Evolutionary conservation across 2,113 vertebrate genomes (phyloP).

Genomic region (Etia nguti): DNA sequence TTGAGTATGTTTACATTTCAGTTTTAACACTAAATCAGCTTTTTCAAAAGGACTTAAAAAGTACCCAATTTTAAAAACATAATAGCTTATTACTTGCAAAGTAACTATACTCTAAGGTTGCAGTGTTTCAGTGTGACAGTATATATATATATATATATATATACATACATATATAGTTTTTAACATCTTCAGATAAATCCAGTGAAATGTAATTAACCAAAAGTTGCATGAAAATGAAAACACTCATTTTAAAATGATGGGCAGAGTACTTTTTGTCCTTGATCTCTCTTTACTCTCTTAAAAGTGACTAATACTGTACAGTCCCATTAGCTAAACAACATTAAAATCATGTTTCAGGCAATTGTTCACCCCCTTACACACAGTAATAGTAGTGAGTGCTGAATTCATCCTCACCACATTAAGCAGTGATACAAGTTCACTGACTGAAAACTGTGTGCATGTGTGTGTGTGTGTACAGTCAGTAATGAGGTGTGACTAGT

Average conservation of each 20-base stretch:
- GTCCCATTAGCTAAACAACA: not conserved
- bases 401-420: conserved; percentile 39
- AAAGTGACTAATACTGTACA: not conserved
- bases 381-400: not conserved
- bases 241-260: not conserved
- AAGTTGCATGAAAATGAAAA: not conserved
- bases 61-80: not conserved
- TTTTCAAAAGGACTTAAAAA: too few relatives aligned
- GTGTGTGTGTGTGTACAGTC: conserved; percentile 9
- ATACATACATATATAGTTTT: too few relatives aligned
- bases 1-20: too few relatives aligned
- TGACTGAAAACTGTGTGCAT: not conserved
- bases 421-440: conserved; percentile 25
- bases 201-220: not conserved
- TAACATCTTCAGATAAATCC: not conserved
- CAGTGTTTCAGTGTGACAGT: not conserved
- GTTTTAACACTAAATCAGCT: too few relatives aligned
- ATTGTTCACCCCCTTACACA: not conserved
- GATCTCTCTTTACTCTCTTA: not conserved
- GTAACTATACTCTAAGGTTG: not conserved
- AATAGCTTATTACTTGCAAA: not conserved
- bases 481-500: conserved; percentile 62
- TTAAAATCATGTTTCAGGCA: conserved; percentile 4
- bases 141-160: too few relatives aligned
- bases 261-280: not conserved